Base-by-base conservation (phyloP, 2,888 invertebrate species). In the Bedellia somnulentella region DNA sequence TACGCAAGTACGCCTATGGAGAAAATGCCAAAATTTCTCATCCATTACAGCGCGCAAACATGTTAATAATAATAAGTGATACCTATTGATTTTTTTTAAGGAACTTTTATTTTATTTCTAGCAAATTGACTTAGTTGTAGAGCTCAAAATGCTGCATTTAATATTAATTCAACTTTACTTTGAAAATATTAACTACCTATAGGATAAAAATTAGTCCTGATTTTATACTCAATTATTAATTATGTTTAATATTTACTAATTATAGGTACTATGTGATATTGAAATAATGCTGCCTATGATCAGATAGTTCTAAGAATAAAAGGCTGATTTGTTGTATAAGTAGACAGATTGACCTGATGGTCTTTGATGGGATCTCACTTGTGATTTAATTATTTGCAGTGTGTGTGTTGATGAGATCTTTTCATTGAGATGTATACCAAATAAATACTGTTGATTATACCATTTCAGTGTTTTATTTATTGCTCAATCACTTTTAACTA, bases 221-320 rank as follows among this genome's bases (percentile, higher is more conserved):
- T 21, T 21, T 21, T 21, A 21, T 21, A 21, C 21, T 21, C 21
- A 21, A 21, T 21, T 21, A 21, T 21, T n/a, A n/a, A n/a, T n/a
- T 21, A 21, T 21, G 21, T 21, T 21, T 21, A 21, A 21, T 21
- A 24, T 24, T 24, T 24, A 12, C 24, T 10, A 24, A 24, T 24
- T 24, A 12, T 10, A 24, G 13, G 25, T 25, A 25, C 25, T 25
- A 25, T 25, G 25, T 25, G 25, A 25, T 25, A 25, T 25, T 13
- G 14, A 25, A 25, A 25, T 13, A 25, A 25, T 25, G 25, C 25
- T 25, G 25, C 25, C 25, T 25, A 14, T 25, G 25, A 25, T 25
- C 25, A 25, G 13, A 25, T 25, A 25, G 25, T 25, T 25, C 25
- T 25, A 25, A 25, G 25, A 25, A 25, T 25, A 25, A 25, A 25